Percentiles rank a stretch among this genome's conserved stretches.
Conservation (phyloP, 1,140 invertebrate species). For the Trachymyrmex septentrionalis region DNA sequence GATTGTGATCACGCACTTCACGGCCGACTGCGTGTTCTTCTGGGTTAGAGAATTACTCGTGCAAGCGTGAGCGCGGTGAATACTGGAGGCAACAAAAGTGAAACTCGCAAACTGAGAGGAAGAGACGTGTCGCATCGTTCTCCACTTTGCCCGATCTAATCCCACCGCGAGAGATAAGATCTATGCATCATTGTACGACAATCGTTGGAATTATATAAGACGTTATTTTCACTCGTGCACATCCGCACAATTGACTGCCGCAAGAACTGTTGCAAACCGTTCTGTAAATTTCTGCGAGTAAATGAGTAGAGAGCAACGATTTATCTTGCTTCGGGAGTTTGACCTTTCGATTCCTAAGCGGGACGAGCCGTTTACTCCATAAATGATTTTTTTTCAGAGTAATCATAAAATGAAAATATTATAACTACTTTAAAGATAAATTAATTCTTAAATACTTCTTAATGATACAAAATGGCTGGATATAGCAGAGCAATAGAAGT, state of each 20-base stretch:
- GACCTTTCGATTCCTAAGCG: background rate
- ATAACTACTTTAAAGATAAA: too few species aligned
- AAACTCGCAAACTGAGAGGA: constrained; percentile 54
- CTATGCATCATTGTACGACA: constrained; percentile 59
- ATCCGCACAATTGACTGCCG: background rate
- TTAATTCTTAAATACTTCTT: too few species aligned
- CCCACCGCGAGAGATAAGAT: constrained; percentile 64
- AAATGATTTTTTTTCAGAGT: too few species aligned
- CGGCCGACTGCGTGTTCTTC: constrained; percentile 30
- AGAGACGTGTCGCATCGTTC: constrained; percentile 45
- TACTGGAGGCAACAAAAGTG: constrained; percentile 64
- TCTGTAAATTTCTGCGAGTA: constrained; percentile 27
- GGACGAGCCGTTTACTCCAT: too few species aligned
- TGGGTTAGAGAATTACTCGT: constrained; percentile 43
- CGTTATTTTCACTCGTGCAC: constrained; percentile 44
- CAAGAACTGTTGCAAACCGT: constrained; percentile 9
- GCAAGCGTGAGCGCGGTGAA: background rate
- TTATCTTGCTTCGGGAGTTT: constrained; percentile 7
- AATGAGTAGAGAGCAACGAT: constrained; percentile 16
- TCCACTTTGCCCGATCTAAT: constrained; percentile 55
- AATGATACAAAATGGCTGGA: too few species aligned
- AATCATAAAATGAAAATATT: too few species aligned
- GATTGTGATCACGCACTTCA: constrained; percentile 34
- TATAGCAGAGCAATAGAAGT: too few species aligned
- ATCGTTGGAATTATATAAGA: constrained; percentile 52